These are phyloP conservation scores for Harmothoe impar DNA, from an alignment of 2,888 invertebrate genomes.

Conservation along the genomic window DNA sequence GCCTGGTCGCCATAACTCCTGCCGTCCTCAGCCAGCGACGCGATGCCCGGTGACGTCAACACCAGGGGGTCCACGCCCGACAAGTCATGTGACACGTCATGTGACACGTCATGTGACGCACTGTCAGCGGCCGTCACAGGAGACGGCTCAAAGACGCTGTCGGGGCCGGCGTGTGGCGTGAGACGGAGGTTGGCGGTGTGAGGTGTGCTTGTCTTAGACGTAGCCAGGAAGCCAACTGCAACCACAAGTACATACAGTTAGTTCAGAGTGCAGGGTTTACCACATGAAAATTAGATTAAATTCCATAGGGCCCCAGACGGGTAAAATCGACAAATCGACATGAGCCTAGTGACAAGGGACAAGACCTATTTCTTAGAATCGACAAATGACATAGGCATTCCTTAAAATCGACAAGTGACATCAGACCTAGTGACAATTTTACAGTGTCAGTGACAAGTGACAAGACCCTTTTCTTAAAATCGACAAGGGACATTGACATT, in stretches of 20 bases:
- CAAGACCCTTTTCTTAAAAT: no score
- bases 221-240: neutral
- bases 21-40: neutral
- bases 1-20: neutral
- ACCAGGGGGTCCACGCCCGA: neutral
- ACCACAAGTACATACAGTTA: neutral
- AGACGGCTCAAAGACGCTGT: neutral
- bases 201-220: slow-evolving; percentile 19
- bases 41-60: neutral
- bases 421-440: no score
- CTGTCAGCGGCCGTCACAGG: neutral
- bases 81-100: neutral
- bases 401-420: no score
- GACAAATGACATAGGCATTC: no score
- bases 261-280: no score
- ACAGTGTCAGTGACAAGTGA: no score
- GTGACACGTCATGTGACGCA: neutral
- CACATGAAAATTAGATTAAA: no score
- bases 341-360: no score
- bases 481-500: no score
- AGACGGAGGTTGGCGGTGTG: neutral
- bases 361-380: no score
- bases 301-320: no score
- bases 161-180: neutral
- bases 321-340: no score